These are phyloP conservation scores for Palythoa grandiflora DNA, from an alignment of 92 coral and sea anemone species.

Conservation along the genomic window DNA sequence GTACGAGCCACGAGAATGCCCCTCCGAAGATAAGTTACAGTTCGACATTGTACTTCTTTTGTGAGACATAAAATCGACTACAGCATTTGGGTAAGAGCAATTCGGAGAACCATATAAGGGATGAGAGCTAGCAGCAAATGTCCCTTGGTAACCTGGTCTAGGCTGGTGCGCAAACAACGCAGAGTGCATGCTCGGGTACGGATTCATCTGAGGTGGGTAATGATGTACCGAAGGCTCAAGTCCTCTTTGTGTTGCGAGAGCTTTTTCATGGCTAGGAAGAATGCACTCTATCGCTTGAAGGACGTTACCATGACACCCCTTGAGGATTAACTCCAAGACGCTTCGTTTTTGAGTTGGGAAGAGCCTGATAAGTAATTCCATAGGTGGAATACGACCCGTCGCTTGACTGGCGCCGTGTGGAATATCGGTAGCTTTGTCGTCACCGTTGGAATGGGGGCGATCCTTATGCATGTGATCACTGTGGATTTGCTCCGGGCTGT, in stretches of 20 bases:
- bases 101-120: slow-evolving; percentile 71
- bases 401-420: slow-evolving; percentile 16
- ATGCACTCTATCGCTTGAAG: slow-evolving; percentile 91
- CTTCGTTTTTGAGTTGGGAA: slow-evolving; percentile 94
- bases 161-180: slow-evolving; percentile 66
- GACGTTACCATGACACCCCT: slow-evolving; percentile 93
- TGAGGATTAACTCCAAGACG: slow-evolving; percentile 91
- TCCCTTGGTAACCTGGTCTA: slow-evolving; percentile 69
- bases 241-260: slow-evolving; percentile 70
- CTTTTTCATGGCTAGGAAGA: slow-evolving; percentile 97
- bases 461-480: slow-evolving; percentile 37
- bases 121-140: slow-evolving; percentile 63
- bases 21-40: slow-evolving; percentile 45
- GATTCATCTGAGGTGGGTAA: slow-evolving; percentile 49
- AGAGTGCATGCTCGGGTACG: slow-evolving; percentile 67
- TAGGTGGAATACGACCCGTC: slow-evolving; percentile 71
- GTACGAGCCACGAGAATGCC: slow-evolving; percentile 29
- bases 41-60: slow-evolving; percentile 60
- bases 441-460: slow-evolving; percentile 6
- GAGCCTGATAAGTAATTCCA: slow-evolving; percentile 88
- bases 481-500: slow-evolving; percentile 52
- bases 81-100: slow-evolving; percentile 66
- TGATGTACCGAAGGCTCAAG: slow-evolving; percentile 68
- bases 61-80: slow-evolving; percentile 78
- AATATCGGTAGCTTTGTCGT: slow-evolving; percentile 7